Conservation (phyloP, 2,888 invertebrate genomes). For the Melieria omissa region DNA sequence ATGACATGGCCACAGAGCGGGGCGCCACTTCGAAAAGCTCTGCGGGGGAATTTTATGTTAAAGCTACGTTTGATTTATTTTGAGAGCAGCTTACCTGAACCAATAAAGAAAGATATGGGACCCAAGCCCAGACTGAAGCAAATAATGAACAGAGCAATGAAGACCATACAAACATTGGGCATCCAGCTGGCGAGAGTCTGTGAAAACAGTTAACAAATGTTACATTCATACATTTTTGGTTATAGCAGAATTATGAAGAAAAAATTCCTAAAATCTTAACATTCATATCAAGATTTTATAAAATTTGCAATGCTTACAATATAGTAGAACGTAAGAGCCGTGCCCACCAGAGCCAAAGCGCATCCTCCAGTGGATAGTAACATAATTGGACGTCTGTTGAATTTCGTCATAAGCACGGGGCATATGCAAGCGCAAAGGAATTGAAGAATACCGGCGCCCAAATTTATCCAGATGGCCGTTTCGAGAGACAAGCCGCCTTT, state of each 20-base stretch:
- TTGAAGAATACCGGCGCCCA: constrained; percentile 79
- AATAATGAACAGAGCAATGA: constrained; percentile 78
- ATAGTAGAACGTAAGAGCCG: constrained; percentile 72
- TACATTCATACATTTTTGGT: not conserved
- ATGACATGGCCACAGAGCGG: constrained; percentile 83
- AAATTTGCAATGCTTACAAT: constrained; percentile 70
- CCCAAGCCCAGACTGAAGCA: constrained; percentile 87
- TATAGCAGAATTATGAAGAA: constrained; percentile 69
- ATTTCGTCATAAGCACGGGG: constrained; percentile 73
- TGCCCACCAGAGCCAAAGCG: constrained; percentile 69
- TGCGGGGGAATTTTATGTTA: constrained; percentile 44
- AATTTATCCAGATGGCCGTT: constrained; percentile 76
- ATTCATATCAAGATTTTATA: not conserved
- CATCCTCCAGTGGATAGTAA: constrained; percentile 73
- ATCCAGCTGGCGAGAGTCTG: constrained; percentile 73
- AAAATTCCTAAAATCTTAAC: constrained; percentile 72
- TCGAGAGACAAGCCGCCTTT: constrained; percentile 73
- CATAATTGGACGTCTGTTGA: constrained; percentile 76
- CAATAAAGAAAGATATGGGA: constrained; percentile 86
- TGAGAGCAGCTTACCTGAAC: constrained; percentile 71
- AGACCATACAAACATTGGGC: constrained; percentile 76
- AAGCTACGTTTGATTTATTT: not conserved
- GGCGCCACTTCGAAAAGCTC: constrained; percentile 86
- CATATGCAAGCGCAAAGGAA: constrained; percentile 74
- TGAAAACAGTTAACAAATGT: constrained; percentile 53